These are phyloP conservation scores for Bombus huntii DNA, from an alignment of 1,140 invertebrate genomes.

Conservation along the genomic window DNA sequence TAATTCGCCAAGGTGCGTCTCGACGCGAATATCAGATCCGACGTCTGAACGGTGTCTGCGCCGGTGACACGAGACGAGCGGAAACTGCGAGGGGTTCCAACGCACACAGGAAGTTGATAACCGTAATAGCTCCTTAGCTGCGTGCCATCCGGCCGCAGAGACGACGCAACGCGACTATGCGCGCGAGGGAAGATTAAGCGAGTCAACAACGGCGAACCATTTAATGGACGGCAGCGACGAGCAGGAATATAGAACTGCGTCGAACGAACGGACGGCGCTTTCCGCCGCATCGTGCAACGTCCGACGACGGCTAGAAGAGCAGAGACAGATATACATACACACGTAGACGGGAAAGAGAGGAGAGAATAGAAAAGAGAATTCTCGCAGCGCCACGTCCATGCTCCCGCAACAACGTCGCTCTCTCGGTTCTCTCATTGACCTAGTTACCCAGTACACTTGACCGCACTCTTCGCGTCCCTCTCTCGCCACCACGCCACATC, in stretches of 20 bases:
- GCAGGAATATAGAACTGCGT: conserved; percentile 19
- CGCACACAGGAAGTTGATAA: background rate
- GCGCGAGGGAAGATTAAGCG: background rate
- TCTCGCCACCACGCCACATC: conserved; percentile 33
- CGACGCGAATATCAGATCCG: background rate
- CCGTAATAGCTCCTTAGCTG: background rate
- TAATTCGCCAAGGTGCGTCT: no score
- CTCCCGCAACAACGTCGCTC: conserved; percentile 68
- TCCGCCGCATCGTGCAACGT: conserved; percentile 9
- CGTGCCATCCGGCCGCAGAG: background rate
- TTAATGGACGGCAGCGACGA: conserved; percentile 23
- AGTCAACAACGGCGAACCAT: conserved; percentile 11
- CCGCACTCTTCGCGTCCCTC: conserved; percentile 74
- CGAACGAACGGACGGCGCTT: conserved; percentile 5
- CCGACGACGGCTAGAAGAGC: background rate
- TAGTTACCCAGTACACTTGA: conserved; percentile 83
- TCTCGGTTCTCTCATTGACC: conserved; percentile 81
- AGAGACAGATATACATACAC: background rate
- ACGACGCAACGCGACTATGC: background rate
- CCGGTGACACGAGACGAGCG: background rate
- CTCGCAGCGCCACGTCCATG: conserved; percentile 61
- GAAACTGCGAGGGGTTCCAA: background rate
- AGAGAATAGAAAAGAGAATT: conserved; percentile 18
- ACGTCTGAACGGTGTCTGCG: background rate
- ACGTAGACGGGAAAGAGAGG: background rate